Evolutionary conservation across 1,140 invertebrate genomes (phyloP), one percentile per base, ranked within the genome.

Genomic region (Bombus ignitus): DNA sequence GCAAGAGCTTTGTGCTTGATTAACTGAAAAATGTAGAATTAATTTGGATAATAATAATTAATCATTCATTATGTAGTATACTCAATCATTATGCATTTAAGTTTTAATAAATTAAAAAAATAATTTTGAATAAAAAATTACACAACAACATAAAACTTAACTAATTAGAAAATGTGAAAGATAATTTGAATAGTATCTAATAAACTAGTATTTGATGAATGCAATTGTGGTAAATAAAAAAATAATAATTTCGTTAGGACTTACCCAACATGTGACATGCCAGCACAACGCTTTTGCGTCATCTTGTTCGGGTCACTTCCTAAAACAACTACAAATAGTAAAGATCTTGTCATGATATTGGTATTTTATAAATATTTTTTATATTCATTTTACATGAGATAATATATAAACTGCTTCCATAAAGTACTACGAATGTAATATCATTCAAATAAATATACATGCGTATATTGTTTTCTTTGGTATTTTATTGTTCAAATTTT

Each of bases 291-390:
- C 95, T 96, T 96, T 93, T 96, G 96, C 91, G 96, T 95, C 92
- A 96, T 95, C 94, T 96, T 96, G 87, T 94, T 96, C 88, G 96
- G 95, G 94, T 96, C 96, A 93, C 95, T 95, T 94, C 96, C 96
- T 96, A 85, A 15, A 96, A 95, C 44, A 80, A 89, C 75, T 83
- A 81, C 75, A 89, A 91, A 91, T 37, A 86, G 74, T 77, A 81
- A 78, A 83, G 73, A 83, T 81, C 35, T 80, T 44, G 12, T 25
- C 8, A 68, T 22, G 25, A 59, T 22, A n/a, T 25, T 12, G 32
- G 12, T 47, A 2, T 44, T 53, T 28, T 28, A 44, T 35, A 35
- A 66, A n/a, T 59, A 35, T 66, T 28, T 75, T 6, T 53, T 37
- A 35, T 28, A 32, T 32, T 35, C 1, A 0, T 35, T 35, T 35